phyloP scores from a whole-genome alignment of 2,888 invertebrate genomes.

The Lobophora halterata region DNA sequence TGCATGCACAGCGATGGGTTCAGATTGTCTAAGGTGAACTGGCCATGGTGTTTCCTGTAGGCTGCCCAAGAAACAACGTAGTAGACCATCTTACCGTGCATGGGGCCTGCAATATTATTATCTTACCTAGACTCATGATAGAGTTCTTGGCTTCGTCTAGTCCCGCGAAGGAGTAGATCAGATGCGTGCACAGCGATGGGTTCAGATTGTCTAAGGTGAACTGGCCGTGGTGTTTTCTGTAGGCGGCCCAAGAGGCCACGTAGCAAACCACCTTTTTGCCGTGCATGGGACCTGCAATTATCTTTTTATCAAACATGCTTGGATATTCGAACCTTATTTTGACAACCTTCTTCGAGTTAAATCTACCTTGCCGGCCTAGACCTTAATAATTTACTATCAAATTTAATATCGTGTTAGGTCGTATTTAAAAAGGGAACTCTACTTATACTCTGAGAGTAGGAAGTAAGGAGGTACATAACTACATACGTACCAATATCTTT shows the following conservation, averaged over 20 bases:
- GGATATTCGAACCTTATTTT: too few relatives aligned
- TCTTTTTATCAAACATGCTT: too few relatives aligned
- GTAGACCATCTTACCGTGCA: slow-evolving; percentile 89
- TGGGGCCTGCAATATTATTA: slow-evolving; percentile 73
- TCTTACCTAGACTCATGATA: slow-evolving; percentile 86
- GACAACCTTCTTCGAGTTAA: too few relatives aligned
- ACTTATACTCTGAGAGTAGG: too few relatives aligned
- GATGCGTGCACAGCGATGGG: slow-evolving; percentile 88
- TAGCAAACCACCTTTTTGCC: slow-evolving; percentile 90
- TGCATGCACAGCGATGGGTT: slow-evolving; percentile 90
- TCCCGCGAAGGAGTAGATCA: slow-evolving; percentile 91
- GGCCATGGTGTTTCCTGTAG: slow-evolving; percentile 84
- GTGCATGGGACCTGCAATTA: slow-evolving; percentile 84
- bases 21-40: slow-evolving; percentile 84
- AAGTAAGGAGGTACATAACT: too few relatives aligned
- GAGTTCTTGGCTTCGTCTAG: slow-evolving; percentile 83
- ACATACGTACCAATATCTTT: too few relatives aligned
- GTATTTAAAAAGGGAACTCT: too few relatives aligned
- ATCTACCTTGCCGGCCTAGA: too few relatives aligned
- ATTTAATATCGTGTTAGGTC: too few relatives aligned
- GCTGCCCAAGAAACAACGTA: slow-evolving; percentile 91
- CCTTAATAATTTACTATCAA: too few relatives aligned
- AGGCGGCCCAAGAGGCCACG: slow-evolving; percentile 89
- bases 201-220: slow-evolving; percentile 85
- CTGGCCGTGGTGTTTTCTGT: slow-evolving; percentile 83